phyloP scores from a whole-genome alignment of 2,113 vertebrate genomes.

The Sigmodon hispidus region DNA sequence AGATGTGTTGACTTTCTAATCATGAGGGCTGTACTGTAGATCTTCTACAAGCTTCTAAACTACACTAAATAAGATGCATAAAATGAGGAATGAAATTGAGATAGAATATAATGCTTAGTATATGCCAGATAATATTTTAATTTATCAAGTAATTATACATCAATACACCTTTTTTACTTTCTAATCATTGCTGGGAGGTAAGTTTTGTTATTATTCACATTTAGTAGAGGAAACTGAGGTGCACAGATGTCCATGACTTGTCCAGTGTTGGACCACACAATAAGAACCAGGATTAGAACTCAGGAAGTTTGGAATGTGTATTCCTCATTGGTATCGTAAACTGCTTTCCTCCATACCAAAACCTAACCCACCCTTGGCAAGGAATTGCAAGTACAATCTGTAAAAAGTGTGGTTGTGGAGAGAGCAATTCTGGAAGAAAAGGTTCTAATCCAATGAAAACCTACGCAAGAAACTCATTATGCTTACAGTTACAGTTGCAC shows the following conservation, averaged over 20 bases:
- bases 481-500: background rate
- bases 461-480: rapidly evolving
- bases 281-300: background rate
- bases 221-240: background rate
- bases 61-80: background rate
- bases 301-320: rapidly evolving
- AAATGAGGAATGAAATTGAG: background rate
- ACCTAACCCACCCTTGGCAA: rapidly evolving
- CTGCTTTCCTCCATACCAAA: background rate
- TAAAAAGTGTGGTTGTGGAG: background rate
- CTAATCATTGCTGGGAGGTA: too few species aligned
- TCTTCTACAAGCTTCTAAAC: background rate
- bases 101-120: background rate
- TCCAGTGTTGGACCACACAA: background rate
- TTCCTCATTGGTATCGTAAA: background rate
- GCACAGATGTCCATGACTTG: background rate
- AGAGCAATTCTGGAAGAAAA: background rate
- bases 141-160: background rate
- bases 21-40: background rate
- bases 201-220: background rate
- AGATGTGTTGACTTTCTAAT: background rate
- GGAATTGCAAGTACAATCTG: rapidly evolving
- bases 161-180: background rate
- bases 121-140: background rate
- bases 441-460: background rate